These are phyloP conservation scores for Pseudachorutes palmiensis DNA, from an alignment of 1,140 invertebrate species.

Conservation along the genomic window DNA sequence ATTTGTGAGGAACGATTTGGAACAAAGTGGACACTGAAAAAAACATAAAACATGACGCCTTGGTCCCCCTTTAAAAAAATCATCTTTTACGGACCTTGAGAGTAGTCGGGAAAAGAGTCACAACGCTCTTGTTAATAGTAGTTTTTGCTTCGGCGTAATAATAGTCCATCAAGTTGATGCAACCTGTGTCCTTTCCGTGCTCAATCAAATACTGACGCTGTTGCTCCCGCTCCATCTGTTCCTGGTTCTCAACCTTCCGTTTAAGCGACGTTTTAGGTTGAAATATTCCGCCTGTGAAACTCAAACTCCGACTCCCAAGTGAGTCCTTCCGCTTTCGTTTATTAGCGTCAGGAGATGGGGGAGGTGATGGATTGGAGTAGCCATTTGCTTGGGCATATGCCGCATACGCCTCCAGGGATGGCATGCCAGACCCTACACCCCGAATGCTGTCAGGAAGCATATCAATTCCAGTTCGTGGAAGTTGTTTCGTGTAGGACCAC, in stretches of 20 bases:
- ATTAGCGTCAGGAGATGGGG: neutral
- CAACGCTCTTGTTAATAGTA: neutral
- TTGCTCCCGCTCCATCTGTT: too few relatives aligned
- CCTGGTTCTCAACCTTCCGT: too few relatives aligned
- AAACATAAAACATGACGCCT: constrained; percentile 13
- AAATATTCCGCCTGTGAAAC: too few relatives aligned
- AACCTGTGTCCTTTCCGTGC: neutral
- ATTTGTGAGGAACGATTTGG: constrained; percentile 51
- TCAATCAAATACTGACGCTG: neutral
- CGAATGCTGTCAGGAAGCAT: constrained; percentile 29
- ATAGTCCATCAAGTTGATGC: constrained; percentile 2
- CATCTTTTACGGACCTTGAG: constrained; percentile 6
- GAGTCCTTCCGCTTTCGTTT: too few relatives aligned
- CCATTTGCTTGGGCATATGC: constrained; percentile 12
- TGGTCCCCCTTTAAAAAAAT: constrained; percentile 9
- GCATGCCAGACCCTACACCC: constrained; percentile 2
- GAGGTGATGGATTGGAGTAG: neutral
- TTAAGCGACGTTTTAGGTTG: too few relatives aligned
- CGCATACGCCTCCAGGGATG: neutral
- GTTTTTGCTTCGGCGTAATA: constrained; percentile 2
- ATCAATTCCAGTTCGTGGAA: constrained; percentile 22
- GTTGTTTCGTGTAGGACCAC: constrained; percentile 54
- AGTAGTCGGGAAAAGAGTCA: neutral
- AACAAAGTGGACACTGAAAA: constrained; percentile 52
- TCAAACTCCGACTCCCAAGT: too few relatives aligned